phyloP scores from a whole-genome alignment of 2,113 vertebrate species.

The Leptocoma aspasia region DNA sequence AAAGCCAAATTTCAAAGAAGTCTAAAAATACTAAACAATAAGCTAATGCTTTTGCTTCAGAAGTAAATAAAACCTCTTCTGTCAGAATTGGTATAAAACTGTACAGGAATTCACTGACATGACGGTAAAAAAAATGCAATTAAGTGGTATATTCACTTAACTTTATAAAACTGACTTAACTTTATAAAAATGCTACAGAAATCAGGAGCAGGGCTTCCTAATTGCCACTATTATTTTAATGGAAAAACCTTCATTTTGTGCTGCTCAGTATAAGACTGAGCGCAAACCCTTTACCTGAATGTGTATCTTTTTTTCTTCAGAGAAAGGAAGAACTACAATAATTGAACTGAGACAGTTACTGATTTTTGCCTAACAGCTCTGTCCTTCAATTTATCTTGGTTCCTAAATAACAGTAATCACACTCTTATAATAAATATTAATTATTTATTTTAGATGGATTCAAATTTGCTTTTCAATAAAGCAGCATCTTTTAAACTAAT shows the following conservation, averaged over 20 bases:
- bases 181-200: neutral
- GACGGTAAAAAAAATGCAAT: neutral
- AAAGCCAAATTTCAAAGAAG: neutral
- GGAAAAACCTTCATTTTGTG: neutral
- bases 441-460: neutral
- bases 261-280: neutral
- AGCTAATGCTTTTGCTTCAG: neutral
- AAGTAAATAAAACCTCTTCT: neutral
- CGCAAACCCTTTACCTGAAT: neutral
- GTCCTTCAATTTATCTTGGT: neutral
- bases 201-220: neutral
- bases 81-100: neutral
- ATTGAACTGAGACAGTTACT: neutral
- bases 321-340: neutral
- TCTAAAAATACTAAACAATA: neutral
- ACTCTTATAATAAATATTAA: neutral
- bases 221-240: neutral
- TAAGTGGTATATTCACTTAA: neutral
- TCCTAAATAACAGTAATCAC: neutral
- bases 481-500: neutral
- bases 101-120: neutral
- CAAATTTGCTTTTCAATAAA: neutral
- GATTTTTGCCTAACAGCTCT: neutral
- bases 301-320: neutral
- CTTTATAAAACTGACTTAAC: neutral